phyloP scores from a whole-genome alignment of 2,113 vertebrate genomes.

The Piaya cayana region DNA sequence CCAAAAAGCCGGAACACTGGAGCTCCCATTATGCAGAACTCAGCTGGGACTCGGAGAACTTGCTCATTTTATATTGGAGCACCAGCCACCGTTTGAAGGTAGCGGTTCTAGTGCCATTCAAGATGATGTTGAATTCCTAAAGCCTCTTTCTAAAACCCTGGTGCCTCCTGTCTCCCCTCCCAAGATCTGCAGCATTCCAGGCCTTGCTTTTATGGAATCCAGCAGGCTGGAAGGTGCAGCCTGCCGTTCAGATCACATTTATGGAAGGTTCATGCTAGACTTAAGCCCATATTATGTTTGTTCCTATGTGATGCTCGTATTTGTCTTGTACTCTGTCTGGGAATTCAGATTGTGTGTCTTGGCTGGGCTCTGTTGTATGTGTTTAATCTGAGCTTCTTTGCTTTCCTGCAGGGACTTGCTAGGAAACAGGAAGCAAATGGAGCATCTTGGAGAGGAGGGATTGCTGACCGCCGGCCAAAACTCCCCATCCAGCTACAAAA shows the following conservation, averaged over 20 bases:
- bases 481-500: conserved; percentile 29
- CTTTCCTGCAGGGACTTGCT: conserved; percentile 26
- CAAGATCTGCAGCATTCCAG: not conserved
- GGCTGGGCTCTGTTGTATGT: not conserved
- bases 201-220: not conserved
- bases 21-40: not conserved
- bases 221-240: not conserved
- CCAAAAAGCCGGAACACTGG: not conserved
- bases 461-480: conserved; percentile 36
- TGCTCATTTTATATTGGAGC: not conserved
- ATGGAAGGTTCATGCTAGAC: not conserved
- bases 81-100: not conserved
- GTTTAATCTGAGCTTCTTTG: conserved; percentile 45
- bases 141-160: not conserved
- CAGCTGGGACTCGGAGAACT: not conserved
- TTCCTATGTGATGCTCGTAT: conserved; percentile 28
- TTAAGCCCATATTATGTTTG: not conserved
- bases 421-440: conserved; percentile 43
- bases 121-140: not conserved
- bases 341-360: conserved; percentile 52
- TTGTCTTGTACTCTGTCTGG: conserved; percentile 46
- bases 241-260: not conserved
- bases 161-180: not conserved
- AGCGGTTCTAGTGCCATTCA: not conserved
- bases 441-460: conserved; percentile 9